Conservation (phyloP, 2,113 vertebrate species). For the Murina feae region DNA sequence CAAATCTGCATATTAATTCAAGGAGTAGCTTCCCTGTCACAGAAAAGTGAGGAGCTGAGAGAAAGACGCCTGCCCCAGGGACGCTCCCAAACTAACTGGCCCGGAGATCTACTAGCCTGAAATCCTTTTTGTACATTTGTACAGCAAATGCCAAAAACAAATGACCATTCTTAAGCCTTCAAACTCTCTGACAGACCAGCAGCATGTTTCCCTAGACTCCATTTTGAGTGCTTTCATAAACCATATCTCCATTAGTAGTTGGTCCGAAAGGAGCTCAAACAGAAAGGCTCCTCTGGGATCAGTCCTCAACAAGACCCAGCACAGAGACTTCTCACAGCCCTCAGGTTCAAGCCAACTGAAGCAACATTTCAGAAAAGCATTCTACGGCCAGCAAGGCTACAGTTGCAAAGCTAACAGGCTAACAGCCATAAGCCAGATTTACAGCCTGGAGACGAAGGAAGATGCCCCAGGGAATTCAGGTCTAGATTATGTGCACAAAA, state of each 20-base stretch:
- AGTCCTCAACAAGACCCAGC: background rate
- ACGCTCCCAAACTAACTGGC: background rate
- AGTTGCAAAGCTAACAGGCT: conserved; percentile 8
- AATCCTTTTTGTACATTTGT: background rate
- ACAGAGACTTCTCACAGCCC: background rate
- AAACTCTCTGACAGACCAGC: fast-evolving
- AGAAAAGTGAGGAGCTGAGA: background rate
- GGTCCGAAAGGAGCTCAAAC: background rate
- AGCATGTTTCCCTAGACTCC: background rate
- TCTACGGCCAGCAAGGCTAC: conserved; percentile 20
- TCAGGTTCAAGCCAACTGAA: background rate
- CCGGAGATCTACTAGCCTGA: background rate
- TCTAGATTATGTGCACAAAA: conserved; percentile 54
- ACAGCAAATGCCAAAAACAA: background rate
- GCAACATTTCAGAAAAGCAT: background rate
- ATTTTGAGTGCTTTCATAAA: background rate
- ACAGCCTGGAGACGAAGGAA: conserved; percentile 31
- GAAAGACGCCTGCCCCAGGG: fast-evolving
- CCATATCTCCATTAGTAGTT: background rate
- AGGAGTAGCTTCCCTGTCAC: background rate
- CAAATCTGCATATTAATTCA: background rate
- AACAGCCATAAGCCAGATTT: conserved; percentile 50
- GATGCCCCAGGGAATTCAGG: conserved; percentile 54
- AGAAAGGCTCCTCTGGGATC: background rate
- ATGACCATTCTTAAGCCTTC: background rate